Base-by-base conservation (phyloP, 2,797 vertebrate species). In the Sebastiscus tertius region DNA sequence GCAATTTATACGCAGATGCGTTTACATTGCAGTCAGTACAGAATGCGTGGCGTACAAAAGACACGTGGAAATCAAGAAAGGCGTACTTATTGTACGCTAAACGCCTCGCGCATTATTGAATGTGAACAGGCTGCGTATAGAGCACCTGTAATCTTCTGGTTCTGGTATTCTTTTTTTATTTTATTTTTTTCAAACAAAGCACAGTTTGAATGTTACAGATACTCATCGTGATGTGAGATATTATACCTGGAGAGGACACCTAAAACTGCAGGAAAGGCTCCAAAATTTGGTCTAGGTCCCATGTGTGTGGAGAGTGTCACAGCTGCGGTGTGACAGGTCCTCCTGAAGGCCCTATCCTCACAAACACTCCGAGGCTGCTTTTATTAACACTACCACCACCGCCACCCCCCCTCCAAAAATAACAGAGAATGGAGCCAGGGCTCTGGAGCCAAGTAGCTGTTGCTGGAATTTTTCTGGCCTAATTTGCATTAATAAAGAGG, bases 401-500 rank as follows among this genome's bases (percentile, higher is more conserved):
- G 11, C 14, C 93, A 42, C 42, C 34, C 33, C 49, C 29, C 36
- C 52, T 33, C 52, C 27, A 36, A 34, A 70, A 95, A 96, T 92
- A 83, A 89, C 46, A 88, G 94, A 84, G 96, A 97, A 87, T 94
- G 94, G 96, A 96, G 95, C 96, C 96, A 94, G 95, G 95, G 96
- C 95, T 95, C 95, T 95, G 95, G 96, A 97, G 96, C 94, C 93
- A 94, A 93, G 96, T 94, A 94, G 96, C 96, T 96, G 96, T 96
- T 89, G 96, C 96, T 95, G 94, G 95, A 96, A 96, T 96, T 97
- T 96, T 97, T 96, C 96, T 93, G 93, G 93, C 96, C 96, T 98
- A 97, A 99, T 99, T 99, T 99, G 97, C 98, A 99, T 99, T 98
- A 99, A 98, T 98, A 99, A 98, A 99, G 97, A 99, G 97, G 96